Percentiles rank a stretch among this genome's conserved stretches.
Conservation (phyloP, 30 jellyfish, hydroid and myxozoan genomes). For the Chrysaora quinquecirrha region DNA sequence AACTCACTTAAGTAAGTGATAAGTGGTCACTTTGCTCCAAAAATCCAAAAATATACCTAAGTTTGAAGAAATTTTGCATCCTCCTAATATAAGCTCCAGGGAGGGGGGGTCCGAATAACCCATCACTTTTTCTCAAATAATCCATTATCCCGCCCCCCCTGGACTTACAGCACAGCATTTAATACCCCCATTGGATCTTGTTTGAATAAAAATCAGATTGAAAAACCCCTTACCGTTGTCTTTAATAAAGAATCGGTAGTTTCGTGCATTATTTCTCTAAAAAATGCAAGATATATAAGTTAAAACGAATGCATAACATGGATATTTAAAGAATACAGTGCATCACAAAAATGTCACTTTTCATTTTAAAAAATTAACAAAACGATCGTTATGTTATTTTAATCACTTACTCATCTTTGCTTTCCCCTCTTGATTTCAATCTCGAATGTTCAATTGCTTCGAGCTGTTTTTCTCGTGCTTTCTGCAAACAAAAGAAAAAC, state of each 20-base stretch:
- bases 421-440: constrained; percentile 48
- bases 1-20: no score
- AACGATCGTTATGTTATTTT: background rate
- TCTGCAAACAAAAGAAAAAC: constrained; percentile 20
- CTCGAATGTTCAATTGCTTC: constrained; percentile 78
- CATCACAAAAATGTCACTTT: background rate
- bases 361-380: no score
- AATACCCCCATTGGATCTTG: no score
- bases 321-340: background rate
- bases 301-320: background rate
- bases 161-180: no score
- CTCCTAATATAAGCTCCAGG: no score
- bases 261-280: constrained; percentile 56
- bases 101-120: no score
- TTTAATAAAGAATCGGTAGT: constrained; percentile 34
- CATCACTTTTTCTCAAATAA: no score
- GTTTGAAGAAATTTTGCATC: no score
- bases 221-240: constrained; percentile 75
- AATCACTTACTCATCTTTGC: constrained; percentile 48
- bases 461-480: constrained; percentile 71
- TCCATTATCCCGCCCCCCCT: no score
- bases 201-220: background rate
- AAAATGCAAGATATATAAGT: background rate
- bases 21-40: no score
- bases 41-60: no score